phyloP scores from a whole-genome alignment of 1,140 invertebrate species.

The Pachypeltis micranthus region DNA sequence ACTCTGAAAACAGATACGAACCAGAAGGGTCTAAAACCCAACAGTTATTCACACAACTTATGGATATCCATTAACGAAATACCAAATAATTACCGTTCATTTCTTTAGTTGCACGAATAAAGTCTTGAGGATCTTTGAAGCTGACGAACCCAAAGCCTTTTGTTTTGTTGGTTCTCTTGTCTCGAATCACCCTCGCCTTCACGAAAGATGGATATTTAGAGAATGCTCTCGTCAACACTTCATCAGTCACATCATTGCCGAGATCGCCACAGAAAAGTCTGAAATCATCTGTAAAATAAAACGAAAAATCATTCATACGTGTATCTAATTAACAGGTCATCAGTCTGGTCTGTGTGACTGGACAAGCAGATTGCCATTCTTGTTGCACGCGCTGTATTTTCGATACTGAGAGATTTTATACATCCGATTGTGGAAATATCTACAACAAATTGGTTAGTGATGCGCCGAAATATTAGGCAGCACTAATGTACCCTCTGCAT shows the following conservation, averaged over 20 bases:
- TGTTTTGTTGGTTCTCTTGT: slow-evolving; percentile 94
- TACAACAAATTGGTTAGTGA: too few species aligned
- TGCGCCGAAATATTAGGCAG: too few species aligned
- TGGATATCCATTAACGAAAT: background rate
- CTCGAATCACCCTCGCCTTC: slow-evolving; percentile 88
- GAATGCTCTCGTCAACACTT: slow-evolving; percentile 85
- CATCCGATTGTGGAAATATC: too few species aligned
- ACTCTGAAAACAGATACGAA: background rate
- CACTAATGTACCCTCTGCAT: too few species aligned
- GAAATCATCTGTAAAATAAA: slow-evolving; percentile 69
- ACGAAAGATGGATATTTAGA: slow-evolving; percentile 90
- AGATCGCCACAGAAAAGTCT: slow-evolving; percentile 97
- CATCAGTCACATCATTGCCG: slow-evolving; percentile 98
- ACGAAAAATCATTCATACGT: too few species aligned
- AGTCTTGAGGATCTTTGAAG: slow-evolving; percentile 95
- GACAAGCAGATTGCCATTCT: too few species aligned
- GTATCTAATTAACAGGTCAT: too few species aligned
- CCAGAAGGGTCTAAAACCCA: background rate
- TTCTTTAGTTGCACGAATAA: slow-evolving; percentile 96
- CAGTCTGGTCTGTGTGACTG: too few species aligned
- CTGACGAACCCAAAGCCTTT: slow-evolving; percentile 99
- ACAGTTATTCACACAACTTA: background rate
- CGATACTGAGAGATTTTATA: too few species aligned
- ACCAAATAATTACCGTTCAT: slow-evolving; percentile 63
- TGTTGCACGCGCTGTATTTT: too few species aligned